Evolutionary conservation across 1,140 invertebrate genomes (phyloP), one percentile per base, ranked within the genome.

Genomic region (Cylas formicarius): DNA sequence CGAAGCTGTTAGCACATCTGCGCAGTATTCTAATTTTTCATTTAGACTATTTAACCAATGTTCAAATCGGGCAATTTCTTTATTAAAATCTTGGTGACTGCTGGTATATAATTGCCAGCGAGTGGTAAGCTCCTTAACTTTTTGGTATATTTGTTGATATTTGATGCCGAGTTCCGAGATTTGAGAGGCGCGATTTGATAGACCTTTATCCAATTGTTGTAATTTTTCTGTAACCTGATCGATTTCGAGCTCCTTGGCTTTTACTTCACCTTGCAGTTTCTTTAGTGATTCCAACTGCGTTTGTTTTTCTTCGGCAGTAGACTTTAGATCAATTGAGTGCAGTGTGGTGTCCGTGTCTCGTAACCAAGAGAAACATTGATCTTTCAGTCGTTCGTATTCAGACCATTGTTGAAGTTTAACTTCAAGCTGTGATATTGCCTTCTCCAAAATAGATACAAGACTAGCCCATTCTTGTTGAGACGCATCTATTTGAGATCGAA

Each of bases 61-160:
- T 5, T 74, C 76, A 53, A 85, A 91, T 57, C 91, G 84, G 0
- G 79, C 72, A 5, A 90, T 72, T 48, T 84, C 79, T 47, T 78
- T 82, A 13, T 89, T 78, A 61, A 94, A 94, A 50, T 91, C 84
- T 68, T 92, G 82, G 63, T 96, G 91, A 24, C 81, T 84, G 22
- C 76, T 78, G 0, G 93, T 90, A 67, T 92, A 94, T 53, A 88
- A 83, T 53, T 93, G 86, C 93, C 93, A 96, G 43, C 86, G 82
- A 31, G 78, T 77, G 33, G 87, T 85, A 13, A 93, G 65, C 60
- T 96, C 91, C 66, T 95, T 96, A 5, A 94, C 82, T 71, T 90
- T 92, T 48, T 82, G 81, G 13, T 81, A 84, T 34, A 95, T 74
- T 53, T 89, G 82, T 66, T 94, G 90, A 62, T 95, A 95, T 66